Evolutionary conservation across 2,888 invertebrate species (phyloP).

Genomic region (Ophioninae sp.): DNA sequence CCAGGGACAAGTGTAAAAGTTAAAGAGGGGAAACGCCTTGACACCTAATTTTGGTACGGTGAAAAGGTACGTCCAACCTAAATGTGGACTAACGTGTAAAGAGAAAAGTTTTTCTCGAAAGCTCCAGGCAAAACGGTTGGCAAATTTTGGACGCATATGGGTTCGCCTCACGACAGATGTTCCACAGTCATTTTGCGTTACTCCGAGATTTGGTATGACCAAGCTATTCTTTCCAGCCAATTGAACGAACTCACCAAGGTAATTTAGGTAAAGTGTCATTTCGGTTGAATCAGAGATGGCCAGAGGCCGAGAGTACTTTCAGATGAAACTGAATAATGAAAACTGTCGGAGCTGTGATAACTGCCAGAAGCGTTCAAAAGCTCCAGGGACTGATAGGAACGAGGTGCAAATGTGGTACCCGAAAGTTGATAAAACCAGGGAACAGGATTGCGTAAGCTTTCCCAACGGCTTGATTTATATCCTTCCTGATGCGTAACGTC

Average conservation of each 20-base stretch:
- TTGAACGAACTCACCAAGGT: neutral
- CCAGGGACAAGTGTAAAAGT: neutral
- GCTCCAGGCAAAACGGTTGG: neutral
- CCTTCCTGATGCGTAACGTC: neutral
- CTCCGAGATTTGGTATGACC: neutral
- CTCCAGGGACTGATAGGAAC: neutral
- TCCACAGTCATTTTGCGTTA: neutral
- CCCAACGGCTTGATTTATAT: neutral
- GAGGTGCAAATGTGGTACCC: neutral
- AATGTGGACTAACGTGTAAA: neutral
- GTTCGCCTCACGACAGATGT: neutral
- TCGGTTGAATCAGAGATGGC: neutral
- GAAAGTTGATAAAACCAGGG: neutral
- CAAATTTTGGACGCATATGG: neutral
- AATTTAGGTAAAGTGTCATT: neutral
- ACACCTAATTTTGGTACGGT: neutral
- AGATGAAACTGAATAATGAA: neutral
- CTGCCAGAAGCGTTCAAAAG: neutral
- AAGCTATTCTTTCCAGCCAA: neutral
- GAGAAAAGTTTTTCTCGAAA: neutral
- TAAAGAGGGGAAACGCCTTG: constrained; percentile 44
- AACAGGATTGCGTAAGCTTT: neutral
- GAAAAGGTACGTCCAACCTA: neutral
- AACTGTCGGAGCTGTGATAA: neutral
- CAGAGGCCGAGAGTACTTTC: too few relatives aligned